Evolutionary conservation across 1,140 invertebrate genomes (phyloP).

Genomic region (Ptiloglossa arizonensis): DNA sequence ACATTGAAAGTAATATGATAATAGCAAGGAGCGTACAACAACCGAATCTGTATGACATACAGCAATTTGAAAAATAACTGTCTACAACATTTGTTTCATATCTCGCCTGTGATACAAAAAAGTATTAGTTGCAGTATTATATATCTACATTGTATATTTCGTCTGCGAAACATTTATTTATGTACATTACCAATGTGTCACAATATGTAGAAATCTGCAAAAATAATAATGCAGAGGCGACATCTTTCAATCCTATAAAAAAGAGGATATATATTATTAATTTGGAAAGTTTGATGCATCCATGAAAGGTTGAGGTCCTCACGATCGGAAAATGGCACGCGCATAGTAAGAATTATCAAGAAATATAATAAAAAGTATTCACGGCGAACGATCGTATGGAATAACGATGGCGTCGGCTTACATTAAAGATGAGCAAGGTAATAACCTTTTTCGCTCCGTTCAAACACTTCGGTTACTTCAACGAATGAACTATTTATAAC

Average conservation of each 20-base stretch:
- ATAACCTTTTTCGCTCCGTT: slow-evolving; percentile 42
- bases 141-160: no score
- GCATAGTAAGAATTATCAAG: slow-evolving; percentile 58
- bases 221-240: neutral
- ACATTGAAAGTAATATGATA: no score
- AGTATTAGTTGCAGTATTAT: no score
- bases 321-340: slow-evolving; percentile 59
- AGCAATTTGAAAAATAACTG: no score
- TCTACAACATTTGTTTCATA: no score
- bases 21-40: no score
- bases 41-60: no score
- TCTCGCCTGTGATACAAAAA: no score
- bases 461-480: slow-evolving; percentile 10
- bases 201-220: neutral
- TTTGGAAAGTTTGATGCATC: neutral
- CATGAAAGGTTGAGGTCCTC: slow-evolving; percentile 28
- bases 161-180: no score
- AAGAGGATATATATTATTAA: neutral
- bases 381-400: slow-evolving; percentile 30
- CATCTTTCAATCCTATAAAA: slow-evolving; percentile 15
- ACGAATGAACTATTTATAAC: slow-evolving; percentile 70
- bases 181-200: no score
- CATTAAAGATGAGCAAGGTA: slow-evolving; percentile 80
- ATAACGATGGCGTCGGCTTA: slow-evolving; percentile 76
- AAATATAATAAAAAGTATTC: slow-evolving; percentile 62